Percentiles rank a stretch among this genome's conserved stretches.
phyloP scores from a whole-genome alignment of 2,113 vertebrate genomes.

The Crotalus helleri region DNA sequence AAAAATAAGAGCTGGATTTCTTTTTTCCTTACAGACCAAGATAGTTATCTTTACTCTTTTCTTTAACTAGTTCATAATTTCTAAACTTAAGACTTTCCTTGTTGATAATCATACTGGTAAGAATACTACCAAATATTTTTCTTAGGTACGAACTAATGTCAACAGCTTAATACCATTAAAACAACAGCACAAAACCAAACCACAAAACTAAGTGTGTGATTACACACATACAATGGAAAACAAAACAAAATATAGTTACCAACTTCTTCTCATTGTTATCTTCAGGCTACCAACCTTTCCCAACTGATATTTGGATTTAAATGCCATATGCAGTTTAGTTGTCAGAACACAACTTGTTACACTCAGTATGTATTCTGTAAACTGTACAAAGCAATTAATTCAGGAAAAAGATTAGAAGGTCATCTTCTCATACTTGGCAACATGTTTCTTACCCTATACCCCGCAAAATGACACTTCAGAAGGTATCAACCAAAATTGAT shows the following conservation, averaged over 20 bases:
- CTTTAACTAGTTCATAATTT: background rate
- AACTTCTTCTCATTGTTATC: background rate
- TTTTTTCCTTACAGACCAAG: background rate
- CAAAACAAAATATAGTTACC: background rate
- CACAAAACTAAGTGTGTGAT: background rate
- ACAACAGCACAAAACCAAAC: background rate
- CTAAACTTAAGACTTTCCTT: background rate
- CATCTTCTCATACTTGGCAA: constrained; percentile 25
- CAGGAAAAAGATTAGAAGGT: background rate
- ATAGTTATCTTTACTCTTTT: background rate
- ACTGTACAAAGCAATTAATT: constrained; percentile 35
- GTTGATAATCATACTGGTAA: background rate
- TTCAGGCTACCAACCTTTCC: background rate
- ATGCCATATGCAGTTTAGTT: background rate
- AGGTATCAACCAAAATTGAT: background rate
- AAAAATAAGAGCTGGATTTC: background rate
- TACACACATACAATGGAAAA: background rate
- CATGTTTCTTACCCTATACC: constrained; percentile 8
- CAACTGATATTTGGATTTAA: background rate
- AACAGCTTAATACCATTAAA: background rate
- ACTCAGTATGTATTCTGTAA: background rate
- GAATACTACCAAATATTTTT: background rate
- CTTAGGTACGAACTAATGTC: background rate
- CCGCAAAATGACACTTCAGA: constrained; percentile 19
- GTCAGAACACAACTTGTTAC: background rate